Evolutionary conservation across 2,797 vertebrate species (phyloP).

Genomic region (Syngnathus rostellatus): DNA sequence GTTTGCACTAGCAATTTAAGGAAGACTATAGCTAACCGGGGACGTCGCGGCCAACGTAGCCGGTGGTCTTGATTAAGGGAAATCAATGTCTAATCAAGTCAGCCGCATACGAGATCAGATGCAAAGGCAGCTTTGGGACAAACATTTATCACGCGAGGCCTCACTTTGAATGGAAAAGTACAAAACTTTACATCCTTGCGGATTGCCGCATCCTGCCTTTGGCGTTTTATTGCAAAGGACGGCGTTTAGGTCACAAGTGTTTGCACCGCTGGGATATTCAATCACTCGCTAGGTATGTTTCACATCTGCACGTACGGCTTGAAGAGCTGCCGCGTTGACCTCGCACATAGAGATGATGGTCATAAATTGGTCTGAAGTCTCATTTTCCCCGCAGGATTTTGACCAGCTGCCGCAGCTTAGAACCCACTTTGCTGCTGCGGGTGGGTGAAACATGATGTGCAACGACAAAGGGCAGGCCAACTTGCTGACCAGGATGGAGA

Average conservation of each 20-base stretch:
- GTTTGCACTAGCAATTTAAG: conserved; percentile 7
- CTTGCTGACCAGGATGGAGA: neutral
- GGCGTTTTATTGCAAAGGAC: conserved; percentile 27
- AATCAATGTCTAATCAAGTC: conserved; percentile 64
- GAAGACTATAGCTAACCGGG: neutral
- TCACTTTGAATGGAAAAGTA: neutral
- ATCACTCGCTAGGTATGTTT: conserved; percentile 25
- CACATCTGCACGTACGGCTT: conserved; percentile 31
- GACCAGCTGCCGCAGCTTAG: conserved; percentile 58
- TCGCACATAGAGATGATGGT: conserved; percentile 54
- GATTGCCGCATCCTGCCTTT: neutral
- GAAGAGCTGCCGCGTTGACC: conserved; percentile 49
- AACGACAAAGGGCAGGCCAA: no score
- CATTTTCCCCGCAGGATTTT: conserved; percentile 54
- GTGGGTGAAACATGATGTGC: conserved; percentile 11
- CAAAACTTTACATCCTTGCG: conserved; percentile 8
- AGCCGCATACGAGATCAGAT: conserved; percentile 27
- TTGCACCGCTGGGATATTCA: conserved; percentile 27
- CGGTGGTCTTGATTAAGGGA: conserved; percentile 41
- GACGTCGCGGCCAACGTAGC: conserved; percentile 3
- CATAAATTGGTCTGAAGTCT: conserved; percentile 64
- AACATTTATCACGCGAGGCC: conserved; percentile 15
- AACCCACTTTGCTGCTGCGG: conserved; percentile 40
- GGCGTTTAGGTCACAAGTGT: conserved; percentile 25
- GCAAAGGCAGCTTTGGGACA: conserved; percentile 7